Evolutionary conservation across 2,797 vertebrate species (phyloP).

Genomic region (Helostoma temminkii): DNA sequence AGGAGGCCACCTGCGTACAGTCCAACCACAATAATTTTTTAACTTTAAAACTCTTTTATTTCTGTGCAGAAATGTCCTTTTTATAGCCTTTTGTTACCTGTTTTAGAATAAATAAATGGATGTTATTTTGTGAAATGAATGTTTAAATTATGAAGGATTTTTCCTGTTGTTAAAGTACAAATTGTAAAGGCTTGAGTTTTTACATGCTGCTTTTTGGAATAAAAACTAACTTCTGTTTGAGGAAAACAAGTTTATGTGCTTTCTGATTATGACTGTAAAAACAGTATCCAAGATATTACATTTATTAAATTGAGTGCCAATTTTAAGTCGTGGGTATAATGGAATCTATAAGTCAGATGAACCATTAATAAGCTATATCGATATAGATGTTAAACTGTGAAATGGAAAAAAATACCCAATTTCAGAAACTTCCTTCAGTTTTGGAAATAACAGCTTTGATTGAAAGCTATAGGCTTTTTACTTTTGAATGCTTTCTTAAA

Average conservation of each 20-base stretch:
- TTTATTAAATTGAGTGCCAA: no score
- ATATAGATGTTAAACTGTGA: no score
- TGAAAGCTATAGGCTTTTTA: no score
- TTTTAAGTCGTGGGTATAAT: no score
- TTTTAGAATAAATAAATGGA: constrained; percentile 80
- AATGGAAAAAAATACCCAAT: no score
- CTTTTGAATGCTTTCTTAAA: constrained; percentile 18
- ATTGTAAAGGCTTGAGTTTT: constrained; percentile 56
- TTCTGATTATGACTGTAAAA: neutral
- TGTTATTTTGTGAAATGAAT: constrained; percentile 88
- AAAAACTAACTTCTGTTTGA: constrained; percentile 73
- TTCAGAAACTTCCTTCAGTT: no score
- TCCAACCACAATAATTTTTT: constrained; percentile 75
- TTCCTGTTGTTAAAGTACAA: constrained; percentile 78
- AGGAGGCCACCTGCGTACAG: constrained; percentile 49
- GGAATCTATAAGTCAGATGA: no score
- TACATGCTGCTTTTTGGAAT: constrained; percentile 77
- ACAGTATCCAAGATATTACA: neutral
- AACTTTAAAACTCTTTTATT: constrained; percentile 82
- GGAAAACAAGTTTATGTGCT: neutral
- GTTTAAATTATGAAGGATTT: constrained; percentile 92
- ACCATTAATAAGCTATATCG: no score
- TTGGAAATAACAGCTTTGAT: neutral
- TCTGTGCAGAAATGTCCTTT: constrained; percentile 75
- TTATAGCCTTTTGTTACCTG: constrained; percentile 84